Conservation (phyloP, 53 echinoderm and acorn worm genomes). For the Paracentrotus lividus region DNA sequence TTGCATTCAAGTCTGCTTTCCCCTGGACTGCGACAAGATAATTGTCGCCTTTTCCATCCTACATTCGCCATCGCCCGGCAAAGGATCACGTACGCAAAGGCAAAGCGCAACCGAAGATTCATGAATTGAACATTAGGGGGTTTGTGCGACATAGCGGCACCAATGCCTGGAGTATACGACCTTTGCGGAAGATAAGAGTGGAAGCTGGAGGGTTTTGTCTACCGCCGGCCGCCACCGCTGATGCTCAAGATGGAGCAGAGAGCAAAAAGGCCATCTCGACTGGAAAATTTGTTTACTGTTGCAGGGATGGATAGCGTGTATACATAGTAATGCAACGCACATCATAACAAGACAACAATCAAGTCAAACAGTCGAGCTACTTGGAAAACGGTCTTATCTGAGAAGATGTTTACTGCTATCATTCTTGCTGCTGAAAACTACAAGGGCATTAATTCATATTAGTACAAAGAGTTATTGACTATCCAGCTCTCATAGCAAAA, state of each 20-base stretch:
- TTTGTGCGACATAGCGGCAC: constrained; percentile 67
- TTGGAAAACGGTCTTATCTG: background rate
- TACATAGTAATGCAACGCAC: background rate
- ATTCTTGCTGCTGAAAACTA: too few species aligned
- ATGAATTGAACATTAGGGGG: constrained; percentile 71
- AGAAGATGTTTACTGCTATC: constrained; percentile 15
- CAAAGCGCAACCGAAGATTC: constrained; percentile 45
- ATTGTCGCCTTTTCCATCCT: constrained; percentile 30
- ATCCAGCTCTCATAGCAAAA: too few species aligned
- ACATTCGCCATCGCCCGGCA: background rate
- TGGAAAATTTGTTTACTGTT: constrained; percentile 19
- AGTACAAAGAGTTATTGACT: too few species aligned
- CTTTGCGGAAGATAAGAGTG: constrained; percentile 53
- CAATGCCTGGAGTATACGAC: constrained; percentile 45
- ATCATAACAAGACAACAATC: background rate
- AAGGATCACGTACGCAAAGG: constrained; percentile 50
- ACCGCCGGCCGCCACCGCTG: background rate
- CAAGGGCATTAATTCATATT: too few species aligned
- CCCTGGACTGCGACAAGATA: constrained; percentile 40
- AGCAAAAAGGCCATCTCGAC: constrained; percentile 7
- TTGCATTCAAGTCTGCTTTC: background rate
- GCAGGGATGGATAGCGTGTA: constrained; percentile 26
- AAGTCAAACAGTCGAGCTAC: constrained; percentile 1
- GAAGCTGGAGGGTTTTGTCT: constrained; percentile 62
- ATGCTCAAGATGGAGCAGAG: constrained; percentile 48